phyloP scores from a whole-genome alignment of 2,888 invertebrate species.

The Lasioglossum leucozonium region DNA sequence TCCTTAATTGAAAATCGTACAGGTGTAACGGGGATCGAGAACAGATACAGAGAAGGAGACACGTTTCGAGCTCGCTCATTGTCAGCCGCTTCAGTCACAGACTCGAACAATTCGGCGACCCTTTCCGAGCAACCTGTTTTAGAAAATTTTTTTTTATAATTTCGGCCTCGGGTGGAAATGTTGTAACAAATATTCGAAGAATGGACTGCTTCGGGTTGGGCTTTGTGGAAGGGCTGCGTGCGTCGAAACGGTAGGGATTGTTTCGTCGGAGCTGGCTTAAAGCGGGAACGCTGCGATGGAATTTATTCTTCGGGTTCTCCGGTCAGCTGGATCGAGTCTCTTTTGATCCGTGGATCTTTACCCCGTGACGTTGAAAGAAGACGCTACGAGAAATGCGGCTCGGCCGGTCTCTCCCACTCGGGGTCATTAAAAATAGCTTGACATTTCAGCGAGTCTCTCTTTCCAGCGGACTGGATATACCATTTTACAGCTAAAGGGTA shows the following conservation, averaged over 20 bases:
- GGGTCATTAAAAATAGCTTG: slow-evolving; percentile 13
- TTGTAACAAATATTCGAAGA: not conserved
- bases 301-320: not conserved
- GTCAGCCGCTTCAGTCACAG: not conserved
- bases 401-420: not conserved
- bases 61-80: not conserved
- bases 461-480: not conserved
- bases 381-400: not conserved
- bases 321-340: not conserved
- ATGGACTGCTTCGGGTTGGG: not conserved
- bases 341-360: slow-evolving; percentile 10
- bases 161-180: not conserved
- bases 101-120: not conserved
- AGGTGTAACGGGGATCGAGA: not conserved
- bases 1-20: not conserved
- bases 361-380: not conserved
- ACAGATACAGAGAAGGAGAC: not conserved
- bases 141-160: not conserved
- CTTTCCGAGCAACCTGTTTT: not conserved
- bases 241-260: not conserved
- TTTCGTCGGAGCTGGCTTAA: not conserved
- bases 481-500: not conserved
- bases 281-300: not conserved
- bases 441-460: slow-evolving; percentile 17
- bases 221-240: not conserved